Base-by-base conservation (phyloP, 2,888 invertebrate species). In the Cepaea hortensis region DNA sequence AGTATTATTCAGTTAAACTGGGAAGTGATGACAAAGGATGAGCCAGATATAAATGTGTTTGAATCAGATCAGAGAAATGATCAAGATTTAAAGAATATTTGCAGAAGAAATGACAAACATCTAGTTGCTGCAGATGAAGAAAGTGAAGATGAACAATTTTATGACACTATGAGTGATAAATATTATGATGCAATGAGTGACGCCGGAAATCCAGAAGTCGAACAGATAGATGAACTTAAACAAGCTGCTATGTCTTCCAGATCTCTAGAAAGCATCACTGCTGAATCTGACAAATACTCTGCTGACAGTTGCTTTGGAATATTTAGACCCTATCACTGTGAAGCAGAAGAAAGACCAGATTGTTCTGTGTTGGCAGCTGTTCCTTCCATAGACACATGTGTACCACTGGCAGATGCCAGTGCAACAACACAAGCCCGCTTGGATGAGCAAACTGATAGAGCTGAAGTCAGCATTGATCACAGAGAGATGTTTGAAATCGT, bases 181-280 rank as follows among this genome's bases (percentile, higher is more conserved):
- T 85, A 85, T 23, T 85, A 85, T n/a, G 85, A 85, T 85, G 80
- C 85, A 23, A 35, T 85, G 65, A 85, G 85, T 80, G 85, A 85
- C 46, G 65, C 73, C 6, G 23, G n/a, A 7, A 80, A 73, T 73
- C 80, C 79, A 61, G 80, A 79, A 50, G 11, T 61, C 5, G 62
- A 80, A 70, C 46, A 80, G 11, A 62, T 72, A 5, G 55, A n/a
- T 77, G 55, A 61, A 9, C 35, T 50, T 55, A 23, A 82, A 61
- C 13, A 82, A 62, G 62, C 11, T 79, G 35, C 23, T 15, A 15
- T 62, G 46, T 35, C 35, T 62, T 61, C 61, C 18, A 62, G 13
- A 46, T 35, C 11, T 35, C 61, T 55, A 35, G 35, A 15, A 79
- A 6, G 18, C 3, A 3, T 20, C 9, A 48, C 50, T 6, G 6